Base-by-base conservation (phyloP, 2,113 vertebrate species). In the Saguinus imperator region DNA sequence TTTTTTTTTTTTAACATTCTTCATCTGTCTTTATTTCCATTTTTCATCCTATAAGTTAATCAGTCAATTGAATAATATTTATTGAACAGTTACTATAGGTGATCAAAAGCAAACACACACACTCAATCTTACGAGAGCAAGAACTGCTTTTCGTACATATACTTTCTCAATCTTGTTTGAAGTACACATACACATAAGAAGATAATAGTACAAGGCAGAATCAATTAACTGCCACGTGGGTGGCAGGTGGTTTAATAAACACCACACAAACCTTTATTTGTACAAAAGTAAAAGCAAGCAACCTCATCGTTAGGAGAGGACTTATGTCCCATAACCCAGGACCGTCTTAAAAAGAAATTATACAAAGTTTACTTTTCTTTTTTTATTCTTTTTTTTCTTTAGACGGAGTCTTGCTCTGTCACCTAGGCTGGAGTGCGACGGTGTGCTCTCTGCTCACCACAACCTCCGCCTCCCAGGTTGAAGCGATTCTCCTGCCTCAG, bases 1-100 rank as follows among this genome's bases (percentile, higher is more conserved):
- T 6, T 40, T 37, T 57, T 80, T 80, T 80, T 35, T 21, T 70
- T 37, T 43, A 57, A 50, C n/a, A 45, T 9, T 43, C 55, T 70
- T 83, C 4, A 61, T 32, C 45, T 40, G 40, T 32, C 61, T 66
- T 82, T 27, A 23, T 52, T 72, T 89, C 45, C 61, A 0, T 70
- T 85, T 85, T 89, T 68, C 75, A 61, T 91, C 14, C 57, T 55
- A 91, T 95, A 40, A 45, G 61, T 50, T 43, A 57, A 50, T 48
- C 10, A 68, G 35, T 45, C 50, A 61, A n/a, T 70, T 82, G 84
- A 87, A 17, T 72, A n/a, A 37, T 77, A 76, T 79, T 64, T 66
- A 55, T 58, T 92, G 37, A 23, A 27, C 58, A 83, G 17, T 48
- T 66, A 75, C 45, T 25, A 58, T 58, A 20, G 89, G 72, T 27